Evolutionary conservation across 1,140 invertebrate genomes (phyloP).

Genomic region (Magallana gigas): DNA sequence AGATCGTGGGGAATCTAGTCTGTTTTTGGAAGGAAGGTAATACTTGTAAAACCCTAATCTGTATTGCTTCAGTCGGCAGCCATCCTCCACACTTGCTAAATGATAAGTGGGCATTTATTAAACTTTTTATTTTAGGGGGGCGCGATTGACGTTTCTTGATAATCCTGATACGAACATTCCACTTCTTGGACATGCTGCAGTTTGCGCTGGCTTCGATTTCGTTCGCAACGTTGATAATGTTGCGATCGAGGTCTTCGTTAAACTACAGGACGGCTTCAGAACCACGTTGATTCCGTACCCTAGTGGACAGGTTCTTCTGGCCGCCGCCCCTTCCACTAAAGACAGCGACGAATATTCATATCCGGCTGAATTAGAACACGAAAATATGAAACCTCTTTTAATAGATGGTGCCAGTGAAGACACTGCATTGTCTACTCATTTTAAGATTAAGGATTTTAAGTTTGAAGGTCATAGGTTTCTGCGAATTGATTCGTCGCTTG

Average conservation of each 20-base stretch:
- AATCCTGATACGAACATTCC: neutral
- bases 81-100: too few relatives aligned
- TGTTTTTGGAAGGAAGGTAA: slow-evolving; percentile 15
- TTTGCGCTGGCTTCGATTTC: slow-evolving; percentile 59
- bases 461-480: slow-evolving; percentile 50
- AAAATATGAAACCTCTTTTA: slow-evolving; percentile 44
- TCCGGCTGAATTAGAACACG: slow-evolving; percentile 30
- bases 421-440: slow-evolving; percentile 47
- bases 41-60: too few relatives aligned
- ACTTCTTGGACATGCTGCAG: slow-evolving; percentile 34
- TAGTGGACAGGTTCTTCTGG: slow-evolving; percentile 41
- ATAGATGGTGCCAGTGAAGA: slow-evolving; percentile 40
- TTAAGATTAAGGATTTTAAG: slow-evolving; percentile 50
- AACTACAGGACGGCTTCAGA: slow-evolving; percentile 51
- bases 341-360: slow-evolving; percentile 42
- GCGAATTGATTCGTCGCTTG: slow-evolving; percentile 50
- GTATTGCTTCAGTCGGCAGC: too few relatives aligned
- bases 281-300: slow-evolving; percentile 45
- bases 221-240: slow-evolving; percentile 4
- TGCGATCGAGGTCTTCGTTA: slow-evolving; percentile 57
- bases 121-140: neutral
- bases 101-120: neutral
- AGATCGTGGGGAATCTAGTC: neutral
- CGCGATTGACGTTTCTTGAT: neutral
- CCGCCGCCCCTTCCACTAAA: slow-evolving; percentile 31